Base-by-base conservation (phyloP, 2,888 invertebrate genomes). In the Augochlorella aurata region DNA sequence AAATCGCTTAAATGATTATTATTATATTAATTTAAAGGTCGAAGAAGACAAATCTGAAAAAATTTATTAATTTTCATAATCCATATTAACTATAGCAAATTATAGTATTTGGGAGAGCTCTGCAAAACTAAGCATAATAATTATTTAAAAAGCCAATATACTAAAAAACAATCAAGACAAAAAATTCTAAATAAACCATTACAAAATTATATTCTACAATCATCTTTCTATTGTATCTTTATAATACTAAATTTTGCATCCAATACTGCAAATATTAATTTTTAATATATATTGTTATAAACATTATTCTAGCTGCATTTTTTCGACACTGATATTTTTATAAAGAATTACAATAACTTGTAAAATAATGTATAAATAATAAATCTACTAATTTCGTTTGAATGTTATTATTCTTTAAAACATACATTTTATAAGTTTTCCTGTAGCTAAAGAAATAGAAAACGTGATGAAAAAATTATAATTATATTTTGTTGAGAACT, bases 161-260 rank as follows among this genome's bases (percentile, higher is more conserved):
- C 14, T 49, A n/a, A 68, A 16, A 49, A 49, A 18, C 38, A 12
- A 47, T n/a, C 12, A n/a, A 68, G 66, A 29, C 1, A 38, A 9
- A 63, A 68, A 73, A 63, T n/a, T 16, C 12, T 69, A 73, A 65
- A 49, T 72, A 38, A 63, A 67, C 0, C 21, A 14, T 52, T 61
- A 79, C 14, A 67, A 61, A 47, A 67, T 74, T 44, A 52, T 63
- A 29, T 44, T 12, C 2, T 9, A 54, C 7, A 14, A 45, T 61
- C 8, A 44, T 24, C 10, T 47, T 67, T 14, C 69, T 14, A 61
- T 61, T 61, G 61, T 29, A 61, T 61, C n/a, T 21, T 18, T 63
- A 78, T 18, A 38, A 78, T 38, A 24, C n/a, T 49, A 54, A 74
- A 68, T 54, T 70, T 75, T 65, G 38, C 65, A 63, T 75, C n/a